Evolutionary conservation across 2,113 vertebrate species (phyloP).

Genomic region (Microcebus ravelobensis): DNA sequence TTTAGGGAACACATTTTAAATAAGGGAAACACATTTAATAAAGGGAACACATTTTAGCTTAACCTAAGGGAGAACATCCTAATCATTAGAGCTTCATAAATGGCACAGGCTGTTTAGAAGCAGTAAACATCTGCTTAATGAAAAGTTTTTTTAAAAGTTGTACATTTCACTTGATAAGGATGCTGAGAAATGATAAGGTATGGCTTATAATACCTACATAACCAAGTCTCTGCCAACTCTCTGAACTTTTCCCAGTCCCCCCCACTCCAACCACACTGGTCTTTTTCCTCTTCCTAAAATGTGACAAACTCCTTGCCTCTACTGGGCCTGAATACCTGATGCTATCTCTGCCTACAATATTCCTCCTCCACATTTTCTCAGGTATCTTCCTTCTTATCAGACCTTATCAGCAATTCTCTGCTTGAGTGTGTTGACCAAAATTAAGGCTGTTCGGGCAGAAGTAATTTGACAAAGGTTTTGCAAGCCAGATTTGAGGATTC

Average conservation of each 20-base stretch:
- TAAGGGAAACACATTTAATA: no score
- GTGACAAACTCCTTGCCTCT: background rate
- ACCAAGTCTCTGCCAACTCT: background rate
- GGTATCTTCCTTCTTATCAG: background rate
- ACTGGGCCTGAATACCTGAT: background rate
- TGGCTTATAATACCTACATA: background rate
- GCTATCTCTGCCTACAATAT: background rate
- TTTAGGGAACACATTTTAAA: no score
- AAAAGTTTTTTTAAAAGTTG: background rate
- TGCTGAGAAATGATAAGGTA: background rate
- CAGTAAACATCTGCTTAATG: background rate
- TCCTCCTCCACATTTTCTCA: background rate
- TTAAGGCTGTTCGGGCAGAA: no score
- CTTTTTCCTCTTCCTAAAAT: background rate
- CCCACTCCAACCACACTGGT: background rate
- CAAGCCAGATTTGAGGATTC: no score
- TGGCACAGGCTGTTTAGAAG: background rate
- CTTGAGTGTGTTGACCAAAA: no score
- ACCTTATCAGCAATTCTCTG: background rate
- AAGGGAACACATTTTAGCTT: background rate
- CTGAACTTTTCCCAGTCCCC: background rate
- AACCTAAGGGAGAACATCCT: background rate
- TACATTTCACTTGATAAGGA: background rate
- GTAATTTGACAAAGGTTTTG: no score
- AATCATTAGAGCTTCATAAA: background rate